Evolutionary conservation across 2,888 invertebrate species (phyloP), one percentile per base, ranked within the genome.

Genomic region (Trachelus troglodyta): DNA sequence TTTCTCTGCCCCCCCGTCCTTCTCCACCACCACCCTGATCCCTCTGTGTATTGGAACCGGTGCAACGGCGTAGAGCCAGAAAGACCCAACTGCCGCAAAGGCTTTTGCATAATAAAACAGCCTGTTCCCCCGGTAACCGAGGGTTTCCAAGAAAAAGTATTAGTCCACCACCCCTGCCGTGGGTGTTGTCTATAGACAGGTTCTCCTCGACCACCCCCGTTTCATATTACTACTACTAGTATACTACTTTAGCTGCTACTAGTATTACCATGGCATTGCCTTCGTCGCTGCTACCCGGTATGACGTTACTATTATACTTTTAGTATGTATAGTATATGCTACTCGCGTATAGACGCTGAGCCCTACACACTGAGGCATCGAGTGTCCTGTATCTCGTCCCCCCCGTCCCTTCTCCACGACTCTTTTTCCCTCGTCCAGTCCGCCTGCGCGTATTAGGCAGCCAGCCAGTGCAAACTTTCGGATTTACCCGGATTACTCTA

Each of bases 41-140:
- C 40, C 9, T 78, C n/a, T 78, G 75, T 68, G 76, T 73, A 69
- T 69, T 37, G 75, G 76, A n/a, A 76, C 75, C 79, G 79, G 78
- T 81, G 69, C 81, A 82, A 78, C 81, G 81, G 79, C 85, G 85
- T 86, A 85, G 88, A 89, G 87, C 88, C 84, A 86, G 87, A 90
- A 89, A 89, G 89, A 90, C 87, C 89, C 90, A 89, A 89, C 90
- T 89, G 89, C 90, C 89, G 90, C 88, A 89, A 90, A 89, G 91
- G 91, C 91, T 91, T 91, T 91, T 91, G 91, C 91, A 91, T 91
- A 91, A 91, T 91, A 91, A 91, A 91, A 91, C 90, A 90, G 90
- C 87, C 88, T 88, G 86, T 87, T 86, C 80, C 81, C 77, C 79
- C 80, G 71, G 71, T 71, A 79, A 81, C 81, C 83, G 74, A 76